Evolutionary conservation across 2,888 invertebrate species (phyloP), one percentile per base, ranked within the genome.

Genomic region (Lamproptera curius): DNA sequence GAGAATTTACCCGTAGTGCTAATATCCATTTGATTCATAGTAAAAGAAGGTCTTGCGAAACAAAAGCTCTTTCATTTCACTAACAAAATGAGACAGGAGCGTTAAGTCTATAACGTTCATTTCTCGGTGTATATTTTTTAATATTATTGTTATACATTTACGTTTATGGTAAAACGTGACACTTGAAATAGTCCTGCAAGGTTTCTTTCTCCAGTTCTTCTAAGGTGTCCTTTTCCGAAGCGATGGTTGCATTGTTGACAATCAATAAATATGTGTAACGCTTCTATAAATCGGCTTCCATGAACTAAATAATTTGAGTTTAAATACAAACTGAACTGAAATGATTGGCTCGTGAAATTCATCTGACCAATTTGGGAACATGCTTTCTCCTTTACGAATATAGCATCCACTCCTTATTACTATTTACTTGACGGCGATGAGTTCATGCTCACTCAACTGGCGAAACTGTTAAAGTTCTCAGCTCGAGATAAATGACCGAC

Each of bases 401-500:
- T 33, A 37, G 34, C 34, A 42, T 48, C 33, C 42, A 48, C 23
- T 38, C 15, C 39, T n/a, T n/a, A n/a, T 13, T 42, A 48, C 42
- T 48, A 43, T 48, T 67, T 60, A 65, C 59, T 58, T 63, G 65
- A 62, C 71, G 67, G 70, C 66, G 70, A 71, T 70, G 38, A 26
- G 39, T 48, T 75, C 71, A 73, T 70, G 67, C 63, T 69, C 65
- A 71, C 72, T 70, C 73, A 66, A 65, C 68, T 69, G 67, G 65
- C 64, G 65, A 75, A 72, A 74, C 67, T 66, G 71, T 70, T 73
- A 64, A 61, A 59, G 73, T 76, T 79, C 82, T 79, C 82, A 76
- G 67, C 70, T 53, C 56, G 71, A 76, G 80, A 83, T 81, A 80
- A 73, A 85, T 79, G 70, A 60, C 52, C 59, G 60, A 63, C 64